Base-by-base conservation (phyloP, 2,113 vertebrate genomes). In the Elgaria multicarinata region DNA sequence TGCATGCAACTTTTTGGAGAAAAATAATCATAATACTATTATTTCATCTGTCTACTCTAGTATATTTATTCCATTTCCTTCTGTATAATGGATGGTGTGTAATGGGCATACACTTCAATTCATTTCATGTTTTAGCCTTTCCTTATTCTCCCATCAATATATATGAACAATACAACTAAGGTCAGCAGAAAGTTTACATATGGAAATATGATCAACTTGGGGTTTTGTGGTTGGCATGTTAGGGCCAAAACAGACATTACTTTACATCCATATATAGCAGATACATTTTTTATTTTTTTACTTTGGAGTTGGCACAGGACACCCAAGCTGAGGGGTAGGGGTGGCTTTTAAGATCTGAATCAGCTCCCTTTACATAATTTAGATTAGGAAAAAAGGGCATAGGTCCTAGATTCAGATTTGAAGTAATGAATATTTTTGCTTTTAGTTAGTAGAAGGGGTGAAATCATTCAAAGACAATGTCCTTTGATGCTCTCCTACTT, bases 1-100 rank as follows among this genome's bases (percentile, higher is more conserved):
- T 92, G 74, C 72, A 69, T 87, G 55, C 83, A 33, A 9, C n/a
- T 91, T 93, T 91, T 89, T 91, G 79, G 66, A 85, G 90, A 76
- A 86, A 86, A 8, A 2, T 69, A 58, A 44, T 62, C 4, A 0
- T 92, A 6, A 71, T 50, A 67, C 85, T 88, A 66, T 76, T 31
- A 74, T 79, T 22, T 89, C 69, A 76, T 9, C 91, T 0, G 58
- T 93, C 91, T 91, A 74, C 53, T 16, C 74, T 62, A 89, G 22
- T 3, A 16, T 86, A 83, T 50, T 81, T 74, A 84, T 91, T 89
- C 24, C 76, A 46, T 58, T 26, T 86, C 66, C 83, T n/a, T 71
- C 13, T n/a, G 3, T 83, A 12, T 83, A 66, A 82, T 53, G 18
- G 20, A 66, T n/a, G 84, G 42, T 39, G 2, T 69, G 72, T 67